Conservation (phyloP, 2,113 vertebrate species). For the Struthio camelus region DNA sequence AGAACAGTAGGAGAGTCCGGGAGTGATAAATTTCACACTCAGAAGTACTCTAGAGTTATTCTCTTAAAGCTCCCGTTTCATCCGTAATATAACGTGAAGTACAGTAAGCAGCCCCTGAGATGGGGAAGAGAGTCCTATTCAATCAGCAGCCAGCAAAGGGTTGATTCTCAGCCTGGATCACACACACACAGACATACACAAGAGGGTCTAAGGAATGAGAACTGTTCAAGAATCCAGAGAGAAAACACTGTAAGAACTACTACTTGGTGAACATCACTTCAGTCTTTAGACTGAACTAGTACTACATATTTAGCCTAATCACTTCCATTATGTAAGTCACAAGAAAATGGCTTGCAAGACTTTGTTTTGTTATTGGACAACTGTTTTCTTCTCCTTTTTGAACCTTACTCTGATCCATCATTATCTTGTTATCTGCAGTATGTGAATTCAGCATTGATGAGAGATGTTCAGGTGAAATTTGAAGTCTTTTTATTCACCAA, state of each 20-base stretch:
- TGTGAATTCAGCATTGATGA: not conserved
- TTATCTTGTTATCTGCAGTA: not conserved
- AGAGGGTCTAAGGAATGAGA: not conserved
- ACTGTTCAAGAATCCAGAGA: not conserved
- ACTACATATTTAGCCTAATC: not conserved
- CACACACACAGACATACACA: not conserved
- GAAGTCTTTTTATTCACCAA: not conserved
- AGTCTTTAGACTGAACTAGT: not conserved
- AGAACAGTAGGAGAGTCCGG: not conserved
- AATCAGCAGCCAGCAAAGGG: not conserved
- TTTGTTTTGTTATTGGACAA: not conserved
- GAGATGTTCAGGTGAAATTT: not conserved
- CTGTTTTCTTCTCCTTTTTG: not conserved
- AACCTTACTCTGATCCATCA: not conserved
- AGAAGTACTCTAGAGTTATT: not conserved
- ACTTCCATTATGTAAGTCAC: not conserved
- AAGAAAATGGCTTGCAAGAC: not conserved
- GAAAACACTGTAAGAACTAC: not conserved
- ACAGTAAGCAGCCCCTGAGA: not conserved
- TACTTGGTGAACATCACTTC: not conserved
- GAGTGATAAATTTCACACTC: not conserved
- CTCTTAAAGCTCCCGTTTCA: not conserved
- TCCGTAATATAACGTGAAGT: not conserved
- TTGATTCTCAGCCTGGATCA: not conserved
- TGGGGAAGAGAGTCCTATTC: not conserved